Evolutionary conservation across 2,113 vertebrate genomes (phyloP).

Genomic region (Copsychus sechellarum): DNA sequence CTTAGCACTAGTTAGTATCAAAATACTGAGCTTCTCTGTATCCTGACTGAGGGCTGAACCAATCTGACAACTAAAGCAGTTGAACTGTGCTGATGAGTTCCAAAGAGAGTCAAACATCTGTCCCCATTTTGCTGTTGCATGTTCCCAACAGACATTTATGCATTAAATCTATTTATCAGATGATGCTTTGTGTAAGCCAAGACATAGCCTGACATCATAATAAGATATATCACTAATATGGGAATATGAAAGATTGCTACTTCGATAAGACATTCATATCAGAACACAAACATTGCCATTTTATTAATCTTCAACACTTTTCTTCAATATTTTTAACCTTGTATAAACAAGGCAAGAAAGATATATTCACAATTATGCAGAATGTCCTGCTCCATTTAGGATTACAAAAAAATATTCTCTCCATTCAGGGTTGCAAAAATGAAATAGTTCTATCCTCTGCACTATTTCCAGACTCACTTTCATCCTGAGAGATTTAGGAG

Average conservation of each 20-base stretch:
- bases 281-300: background rate
- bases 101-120: constrained; percentile 58
- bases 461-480: background rate
- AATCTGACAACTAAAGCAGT: constrained; percentile 39
- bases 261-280: background rate
- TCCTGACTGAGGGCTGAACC: background rate
- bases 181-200: constrained; percentile 54
- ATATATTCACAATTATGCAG: background rate
- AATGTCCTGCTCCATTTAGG: background rate
- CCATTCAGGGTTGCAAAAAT: background rate
- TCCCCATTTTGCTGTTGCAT: constrained; percentile 28
- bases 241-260: constrained; percentile 5
- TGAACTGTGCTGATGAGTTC: constrained; percentile 56
- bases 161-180: constrained; percentile 64
- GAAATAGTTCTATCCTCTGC: background rate
- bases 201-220: constrained; percentile 19
- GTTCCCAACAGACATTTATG: constrained; percentile 37
- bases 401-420: background rate
- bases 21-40: constrained; percentile 3
- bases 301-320: background rate
- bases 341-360: background rate
- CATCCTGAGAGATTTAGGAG: background rate
- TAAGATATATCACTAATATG: constrained; percentile 37
- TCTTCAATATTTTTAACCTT: background rate
- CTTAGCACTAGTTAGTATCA: background rate